Evolutionary conservation across 2,888 invertebrate genomes (phyloP).

Genomic region (Apamea monoglypha): DNA sequence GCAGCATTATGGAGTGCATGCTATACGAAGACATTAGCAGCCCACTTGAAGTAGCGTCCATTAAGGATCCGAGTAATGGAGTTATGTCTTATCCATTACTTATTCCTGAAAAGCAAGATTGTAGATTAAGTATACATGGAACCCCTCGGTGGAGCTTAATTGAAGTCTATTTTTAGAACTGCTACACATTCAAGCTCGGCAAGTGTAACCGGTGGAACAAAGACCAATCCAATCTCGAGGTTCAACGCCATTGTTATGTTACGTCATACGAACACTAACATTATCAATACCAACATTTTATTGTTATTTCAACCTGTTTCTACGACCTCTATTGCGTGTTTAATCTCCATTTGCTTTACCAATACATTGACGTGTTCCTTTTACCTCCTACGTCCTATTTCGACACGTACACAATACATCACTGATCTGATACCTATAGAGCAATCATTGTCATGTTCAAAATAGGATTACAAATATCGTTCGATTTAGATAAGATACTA

Average conservation of each 20-base stretch:
- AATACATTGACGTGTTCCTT: slow-evolving; percentile 48
- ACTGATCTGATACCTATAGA: slow-evolving; percentile 50
- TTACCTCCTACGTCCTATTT: slow-evolving; percentile 46
- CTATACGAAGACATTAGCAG: background rate
- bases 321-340: slow-evolving; percentile 54
- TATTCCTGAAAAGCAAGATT: background rate
- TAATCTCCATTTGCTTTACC: slow-evolving; percentile 56
- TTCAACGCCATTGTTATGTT: slow-evolving; percentile 25
- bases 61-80: background rate
- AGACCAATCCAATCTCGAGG: slow-evolving; percentile 26
- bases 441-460: slow-evolving; percentile 58
- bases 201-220: slow-evolving; percentile 14
- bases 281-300: slow-evolving; percentile 41
- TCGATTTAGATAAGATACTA: slow-evolving; percentile 59
- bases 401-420: slow-evolving; percentile 54
- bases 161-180: slow-evolving; percentile 28
- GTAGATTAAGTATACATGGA: background rate
- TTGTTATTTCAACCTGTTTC: slow-evolving; percentile 44
- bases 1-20: background rate
- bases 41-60: background rate
- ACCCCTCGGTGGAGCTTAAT: background rate
- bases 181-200: slow-evolving; percentile 22
- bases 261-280: slow-evolving; percentile 25
- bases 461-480: slow-evolving; percentile 54
- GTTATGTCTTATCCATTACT: background rate